These are phyloP conservation scores for Petrocephalus microphthalmus DNA, from an alignment of 2,113 vertebrate species.

Conservation along the genomic window DNA sequence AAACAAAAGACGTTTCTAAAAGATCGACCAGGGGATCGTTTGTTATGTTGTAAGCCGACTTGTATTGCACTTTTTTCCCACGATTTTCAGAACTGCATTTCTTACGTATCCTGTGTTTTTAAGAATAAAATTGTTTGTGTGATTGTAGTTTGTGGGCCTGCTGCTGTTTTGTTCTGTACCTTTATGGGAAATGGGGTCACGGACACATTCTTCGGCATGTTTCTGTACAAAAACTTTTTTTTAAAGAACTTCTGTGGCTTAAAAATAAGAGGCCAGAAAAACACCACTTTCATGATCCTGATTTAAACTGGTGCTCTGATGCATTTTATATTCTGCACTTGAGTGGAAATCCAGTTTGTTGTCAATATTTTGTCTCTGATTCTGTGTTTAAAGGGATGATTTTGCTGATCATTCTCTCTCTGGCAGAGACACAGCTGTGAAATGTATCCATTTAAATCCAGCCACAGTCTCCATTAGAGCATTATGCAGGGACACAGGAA, in stretches of 20 bases:
- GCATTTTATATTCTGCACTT: neutral
- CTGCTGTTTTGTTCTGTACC: neutral
- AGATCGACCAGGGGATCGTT: neutral
- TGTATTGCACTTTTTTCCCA: slow-evolving; percentile 17
- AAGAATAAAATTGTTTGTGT: slow-evolving; percentile 14
- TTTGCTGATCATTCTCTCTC: neutral
- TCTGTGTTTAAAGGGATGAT: neutral
- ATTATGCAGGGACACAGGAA: neutral
- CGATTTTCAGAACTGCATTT: slow-evolving; percentile 4
- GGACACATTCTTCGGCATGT: neutral
- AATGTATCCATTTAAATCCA: neutral
- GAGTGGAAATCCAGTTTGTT: neutral
- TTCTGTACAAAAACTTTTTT: neutral
- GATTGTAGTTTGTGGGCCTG: neutral
- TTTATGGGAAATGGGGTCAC: neutral
- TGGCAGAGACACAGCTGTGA: neutral
- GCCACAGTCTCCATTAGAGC: neutral
- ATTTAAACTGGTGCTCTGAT: neutral
- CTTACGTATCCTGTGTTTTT: slow-evolving; percentile 15
- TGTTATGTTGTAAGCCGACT: neutral
- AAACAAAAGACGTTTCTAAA: neutral
- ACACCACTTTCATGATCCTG: neutral
- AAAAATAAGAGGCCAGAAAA: neutral
- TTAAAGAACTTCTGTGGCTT: neutral
- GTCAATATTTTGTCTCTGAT: neutral